Evolutionary conservation across 2,888 invertebrate species (phyloP).

Genomic region (Cryptocheilus praepositus): DNA sequence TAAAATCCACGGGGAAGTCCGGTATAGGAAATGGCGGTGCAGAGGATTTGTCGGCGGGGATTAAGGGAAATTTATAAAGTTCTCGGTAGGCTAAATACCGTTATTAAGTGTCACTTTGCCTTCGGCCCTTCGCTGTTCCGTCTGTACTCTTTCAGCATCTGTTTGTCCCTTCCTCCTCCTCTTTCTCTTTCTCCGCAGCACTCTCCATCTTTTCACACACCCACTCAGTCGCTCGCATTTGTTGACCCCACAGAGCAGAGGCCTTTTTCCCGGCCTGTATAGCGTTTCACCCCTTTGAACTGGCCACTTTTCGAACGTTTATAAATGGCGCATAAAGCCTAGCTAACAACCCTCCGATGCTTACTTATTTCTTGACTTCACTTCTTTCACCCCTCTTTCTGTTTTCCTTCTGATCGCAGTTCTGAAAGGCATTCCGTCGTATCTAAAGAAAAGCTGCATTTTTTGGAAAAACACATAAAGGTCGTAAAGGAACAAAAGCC

Average conservation of each 20-base stretch:
- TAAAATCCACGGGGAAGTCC: constrained; percentile 13
- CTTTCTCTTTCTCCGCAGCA: background rate
- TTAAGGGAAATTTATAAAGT: constrained; percentile 55
- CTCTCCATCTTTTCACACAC: constrained; percentile 25
- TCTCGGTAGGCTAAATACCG: constrained; percentile 46
- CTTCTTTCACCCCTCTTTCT: constrained; percentile 17
- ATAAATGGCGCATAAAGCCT: constrained; percentile 51
- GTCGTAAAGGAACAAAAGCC: too few species aligned
- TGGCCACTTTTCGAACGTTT: constrained; percentile 42
- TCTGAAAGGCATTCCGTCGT: too few species aligned
- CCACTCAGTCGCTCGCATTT: background rate
- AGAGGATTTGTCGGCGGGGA: constrained; percentile 44
- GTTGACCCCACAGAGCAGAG: background rate
- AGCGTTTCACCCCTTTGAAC: constrained; percentile 45
- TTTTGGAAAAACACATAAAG: too few species aligned
- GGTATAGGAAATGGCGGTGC: constrained; percentile 9
- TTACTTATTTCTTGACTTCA: constrained; percentile 6
- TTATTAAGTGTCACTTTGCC: constrained; percentile 44
- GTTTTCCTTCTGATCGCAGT: too few species aligned
- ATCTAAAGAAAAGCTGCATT: too few species aligned
- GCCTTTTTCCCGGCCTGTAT: constrained; percentile 15
- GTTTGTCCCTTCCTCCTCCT: constrained; percentile 11
- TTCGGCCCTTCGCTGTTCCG: background rate
- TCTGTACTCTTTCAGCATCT: constrained; percentile 1
- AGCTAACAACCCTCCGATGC: constrained; percentile 30